Evolutionary conservation across 35 echinoderm and acorn worm species (phyloP).

Genomic region (Lytechinus pictus): DNA sequence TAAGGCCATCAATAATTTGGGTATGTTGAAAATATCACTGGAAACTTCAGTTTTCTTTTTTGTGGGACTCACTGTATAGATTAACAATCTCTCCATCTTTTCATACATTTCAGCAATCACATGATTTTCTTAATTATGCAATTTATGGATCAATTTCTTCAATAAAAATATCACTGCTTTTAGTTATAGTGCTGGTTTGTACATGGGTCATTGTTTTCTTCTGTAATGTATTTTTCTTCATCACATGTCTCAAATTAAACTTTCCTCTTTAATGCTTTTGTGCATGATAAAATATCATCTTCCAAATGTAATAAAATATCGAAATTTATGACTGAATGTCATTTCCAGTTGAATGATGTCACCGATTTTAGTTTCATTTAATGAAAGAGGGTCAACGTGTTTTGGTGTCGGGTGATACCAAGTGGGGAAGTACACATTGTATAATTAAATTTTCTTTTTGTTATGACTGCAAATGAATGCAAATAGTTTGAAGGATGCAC

Average conservation of each 20-base stretch:
- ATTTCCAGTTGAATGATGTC: background rate
- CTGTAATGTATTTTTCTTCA: background rate
- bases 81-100: too few relatives aligned
- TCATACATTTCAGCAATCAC: too few relatives aligned
- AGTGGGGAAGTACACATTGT: background rate
- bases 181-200: too few relatives aligned
- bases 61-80: too few relatives aligned
- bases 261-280: background rate
- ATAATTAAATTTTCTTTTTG: background rate
- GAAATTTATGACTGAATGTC: background rate
- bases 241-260: background rate
- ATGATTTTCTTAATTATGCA: too few relatives aligned
- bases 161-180: too few relatives aligned
- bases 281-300: background rate
- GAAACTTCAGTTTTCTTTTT: too few relatives aligned
- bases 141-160: too few relatives aligned
- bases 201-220: background rate
- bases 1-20: too few relatives aligned
- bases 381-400: background rate
- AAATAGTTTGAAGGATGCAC: background rate
- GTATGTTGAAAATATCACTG: too few relatives aligned
- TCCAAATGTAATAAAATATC: background rate
- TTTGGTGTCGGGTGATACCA: background rate
- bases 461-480: background rate
- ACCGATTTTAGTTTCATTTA: background rate